Evolutionary conservation across 2,888 invertebrate genomes (phyloP).

Genomic region (Campoletis raptor): DNA sequence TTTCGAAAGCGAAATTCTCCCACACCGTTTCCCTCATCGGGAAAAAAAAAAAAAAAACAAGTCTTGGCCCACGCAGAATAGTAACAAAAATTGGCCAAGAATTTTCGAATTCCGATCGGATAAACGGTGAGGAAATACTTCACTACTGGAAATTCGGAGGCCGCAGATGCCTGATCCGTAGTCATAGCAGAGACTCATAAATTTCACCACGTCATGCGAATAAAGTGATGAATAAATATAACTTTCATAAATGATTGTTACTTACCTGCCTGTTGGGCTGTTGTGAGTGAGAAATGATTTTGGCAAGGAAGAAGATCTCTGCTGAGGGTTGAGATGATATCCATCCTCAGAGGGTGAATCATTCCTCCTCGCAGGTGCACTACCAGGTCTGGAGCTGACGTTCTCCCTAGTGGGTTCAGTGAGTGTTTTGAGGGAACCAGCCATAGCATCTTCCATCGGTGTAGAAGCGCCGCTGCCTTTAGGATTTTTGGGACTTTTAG

Average conservation of each 20-base stretch:
- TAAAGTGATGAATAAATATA: neutral
- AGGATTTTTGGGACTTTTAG: slow-evolving; percentile 85
- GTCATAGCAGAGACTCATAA: too few relatives aligned
- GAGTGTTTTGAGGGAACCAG: slow-evolving; percentile 77
- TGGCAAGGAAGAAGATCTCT: slow-evolving; percentile 85
- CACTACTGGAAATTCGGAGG: too few relatives aligned
- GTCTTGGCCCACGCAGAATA: too few relatives aligned
- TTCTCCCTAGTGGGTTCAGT: slow-evolving; percentile 74
- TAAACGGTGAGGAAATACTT: too few relatives aligned
- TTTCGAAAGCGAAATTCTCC: too few relatives aligned
- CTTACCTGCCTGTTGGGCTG: slow-evolving; percentile 77
- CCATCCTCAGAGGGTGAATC: slow-evolving; percentile 74
- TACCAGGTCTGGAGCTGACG: slow-evolving; percentile 86
- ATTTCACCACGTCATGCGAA: too few relatives aligned
- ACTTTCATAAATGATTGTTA: slow-evolving; percentile 32
- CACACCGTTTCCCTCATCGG: too few relatives aligned
- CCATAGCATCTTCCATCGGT: slow-evolving; percentile 85
- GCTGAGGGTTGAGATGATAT: slow-evolving; percentile 81
- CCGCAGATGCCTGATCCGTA: too few relatives aligned
- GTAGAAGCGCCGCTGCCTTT: slow-evolving; percentile 86
- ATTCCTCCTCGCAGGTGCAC: slow-evolving; percentile 85
- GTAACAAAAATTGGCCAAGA: too few relatives aligned
- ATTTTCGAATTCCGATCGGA: too few relatives aligned
- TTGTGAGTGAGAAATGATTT: slow-evolving; percentile 85
- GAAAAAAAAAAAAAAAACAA: too few relatives aligned